Conservation (phyloP, 2,888 invertebrate genomes). For the Hydriomena furcata region DNA sequence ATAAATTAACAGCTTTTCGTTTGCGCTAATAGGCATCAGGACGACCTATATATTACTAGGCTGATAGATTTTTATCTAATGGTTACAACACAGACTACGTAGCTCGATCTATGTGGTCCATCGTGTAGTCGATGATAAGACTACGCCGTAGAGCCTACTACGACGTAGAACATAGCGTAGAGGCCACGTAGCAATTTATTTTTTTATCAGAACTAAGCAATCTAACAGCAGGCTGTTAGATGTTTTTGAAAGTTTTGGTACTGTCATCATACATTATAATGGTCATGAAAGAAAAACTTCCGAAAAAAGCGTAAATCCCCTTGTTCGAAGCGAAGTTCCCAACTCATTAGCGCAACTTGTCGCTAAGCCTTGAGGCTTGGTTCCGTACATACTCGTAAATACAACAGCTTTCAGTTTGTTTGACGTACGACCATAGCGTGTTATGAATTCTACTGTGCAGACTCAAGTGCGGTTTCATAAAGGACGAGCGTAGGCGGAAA, state of each 20-base stretch:
- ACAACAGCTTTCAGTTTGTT: conserved; percentile 43
- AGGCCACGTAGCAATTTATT: no score
- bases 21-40: neutral
- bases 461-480: conserved; percentile 28
- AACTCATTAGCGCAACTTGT: conserved; percentile 27
- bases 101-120: no score
- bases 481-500: neutral
- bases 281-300: conserved; percentile 7
- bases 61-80: no score
- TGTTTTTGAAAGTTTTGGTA: no score
- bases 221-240: no score
- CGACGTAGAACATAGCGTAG: neutral
- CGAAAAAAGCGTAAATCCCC: conserved; percentile 18
- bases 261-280: no score
- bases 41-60: no score
- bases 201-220: no score
- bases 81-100: no score
- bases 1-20: conserved; percentile 12
- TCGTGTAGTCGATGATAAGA: no score
- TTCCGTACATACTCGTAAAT: conserved; percentile 33
- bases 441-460: conserved; percentile 44
- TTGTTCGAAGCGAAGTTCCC: conserved; percentile 15
- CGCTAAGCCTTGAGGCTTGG: conserved; percentile 24
- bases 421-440: conserved; percentile 49
- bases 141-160: neutral